Evolutionary conservation across 2,888 invertebrate species (phyloP).

Genomic region (Diabrotica balteata): DNA sequence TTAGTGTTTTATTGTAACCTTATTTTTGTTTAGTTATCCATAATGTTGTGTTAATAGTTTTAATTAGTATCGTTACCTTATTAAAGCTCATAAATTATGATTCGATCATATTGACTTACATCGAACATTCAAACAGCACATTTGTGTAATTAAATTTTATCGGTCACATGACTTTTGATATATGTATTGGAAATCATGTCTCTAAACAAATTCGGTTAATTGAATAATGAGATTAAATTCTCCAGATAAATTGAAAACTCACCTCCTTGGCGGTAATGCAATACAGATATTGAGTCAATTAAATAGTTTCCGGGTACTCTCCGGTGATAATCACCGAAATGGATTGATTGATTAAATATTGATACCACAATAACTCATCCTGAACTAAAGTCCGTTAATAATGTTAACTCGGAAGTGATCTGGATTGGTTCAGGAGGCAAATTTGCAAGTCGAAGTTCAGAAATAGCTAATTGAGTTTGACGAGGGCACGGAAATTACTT

Average conservation of each 20-base stretch:
- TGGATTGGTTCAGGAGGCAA: constrained; percentile 27
- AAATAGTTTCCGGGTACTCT: constrained; percentile 34
- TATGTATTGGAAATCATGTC: too few relatives aligned
- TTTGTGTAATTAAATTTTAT: too few relatives aligned
- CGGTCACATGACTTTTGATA: too few relatives aligned
- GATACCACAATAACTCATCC: constrained; percentile 32
- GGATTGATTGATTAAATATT: background rate
- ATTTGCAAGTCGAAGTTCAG: constrained; percentile 28
- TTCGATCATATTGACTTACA: too few relatives aligned
- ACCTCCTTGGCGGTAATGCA: constrained; percentile 17
- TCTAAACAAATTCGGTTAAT: too few relatives aligned
- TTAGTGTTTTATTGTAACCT: too few relatives aligned
- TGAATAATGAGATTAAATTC: too few relatives aligned
- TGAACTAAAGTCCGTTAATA: constrained; percentile 27
- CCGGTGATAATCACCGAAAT: constrained; percentile 5
- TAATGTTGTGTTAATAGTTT: too few relatives aligned
- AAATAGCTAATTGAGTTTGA: constrained; percentile 28
- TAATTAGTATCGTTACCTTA: too few relatives aligned
- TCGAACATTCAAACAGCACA: too few relatives aligned
- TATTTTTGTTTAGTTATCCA: too few relatives aligned
- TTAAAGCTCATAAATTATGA: too few relatives aligned
- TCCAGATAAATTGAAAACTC: background rate
- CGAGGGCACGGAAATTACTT: constrained; percentile 24
- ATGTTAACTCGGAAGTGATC: constrained; percentile 28
- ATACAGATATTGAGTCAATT: constrained; percentile 33